Percentiles rank a stretch among this genome's conserved stretches.
These are phyloP conservation scores for Acipenser transmontanus DNA, from an alignment of 2,797 vertebrate genomes.

Conservation along the genomic window DNA sequence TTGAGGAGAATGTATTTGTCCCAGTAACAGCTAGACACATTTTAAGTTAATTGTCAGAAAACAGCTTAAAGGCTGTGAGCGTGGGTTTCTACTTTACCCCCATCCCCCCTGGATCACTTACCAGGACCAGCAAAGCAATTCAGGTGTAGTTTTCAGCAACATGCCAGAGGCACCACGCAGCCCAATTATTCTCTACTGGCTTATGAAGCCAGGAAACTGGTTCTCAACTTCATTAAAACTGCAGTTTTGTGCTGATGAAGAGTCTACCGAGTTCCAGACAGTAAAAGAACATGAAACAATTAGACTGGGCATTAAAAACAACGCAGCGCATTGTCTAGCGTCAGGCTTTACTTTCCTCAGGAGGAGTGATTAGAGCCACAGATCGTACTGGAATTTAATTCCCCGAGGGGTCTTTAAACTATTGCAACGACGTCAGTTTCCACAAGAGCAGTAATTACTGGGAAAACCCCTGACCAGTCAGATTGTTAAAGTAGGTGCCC, in stretches of 20 bases:
- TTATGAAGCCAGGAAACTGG: constrained; percentile 61
- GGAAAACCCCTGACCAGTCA: background rate
- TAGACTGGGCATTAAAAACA: constrained; percentile 71
- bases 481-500: background rate
- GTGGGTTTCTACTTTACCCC: too few relatives aligned
- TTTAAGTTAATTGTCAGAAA: too few relatives aligned
- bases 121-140: too few relatives aligned
- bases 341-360: constrained; percentile 56
- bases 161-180: constrained; percentile 65
- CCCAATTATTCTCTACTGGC: constrained; percentile 73
- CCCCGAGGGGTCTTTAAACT: too few relatives aligned
- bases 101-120: too few relatives aligned
- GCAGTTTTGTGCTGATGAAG: constrained; percentile 69
- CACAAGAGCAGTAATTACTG: background rate
- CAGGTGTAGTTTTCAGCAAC: constrained; percentile 71
- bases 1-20: too few relatives aligned
- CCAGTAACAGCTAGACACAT: too few relatives aligned
- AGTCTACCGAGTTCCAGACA: constrained; percentile 57
- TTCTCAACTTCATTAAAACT: constrained; percentile 71
- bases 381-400: too few relatives aligned
- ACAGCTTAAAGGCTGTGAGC: too few relatives aligned
- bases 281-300: constrained; percentile 71
- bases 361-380: constrained; percentile 58
- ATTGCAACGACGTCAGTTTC: background rate
- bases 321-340: constrained; percentile 58